These are phyloP conservation scores for Cantharis lateralis DNA, from an alignment of 2,888 invertebrate genomes.

Conservation along the genomic window DNA sequence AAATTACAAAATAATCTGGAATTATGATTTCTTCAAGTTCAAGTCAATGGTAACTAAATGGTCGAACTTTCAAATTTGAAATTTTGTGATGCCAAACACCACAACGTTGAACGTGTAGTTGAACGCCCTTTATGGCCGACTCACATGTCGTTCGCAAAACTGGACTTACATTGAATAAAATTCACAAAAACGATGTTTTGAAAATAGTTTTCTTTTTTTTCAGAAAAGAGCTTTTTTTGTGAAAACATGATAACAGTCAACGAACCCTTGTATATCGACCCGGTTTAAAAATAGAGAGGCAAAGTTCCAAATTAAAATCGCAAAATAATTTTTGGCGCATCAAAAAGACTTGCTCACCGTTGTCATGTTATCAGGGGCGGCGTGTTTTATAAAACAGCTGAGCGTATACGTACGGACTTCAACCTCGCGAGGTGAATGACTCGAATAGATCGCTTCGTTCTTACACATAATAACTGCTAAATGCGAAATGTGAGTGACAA, in stretches of 20 bases:
- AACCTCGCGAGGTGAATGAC: slow-evolving; percentile 52
- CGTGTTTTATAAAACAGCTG: slow-evolving; percentile 44
- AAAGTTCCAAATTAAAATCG: slow-evolving; percentile 31
- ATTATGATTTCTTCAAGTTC: too few species aligned
- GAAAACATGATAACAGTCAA: slow-evolving; percentile 31
- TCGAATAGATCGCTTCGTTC: slow-evolving; percentile 16
- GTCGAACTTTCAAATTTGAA: too few species aligned
- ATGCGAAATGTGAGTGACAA: background rate
- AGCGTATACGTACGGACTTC: slow-evolving; percentile 45
- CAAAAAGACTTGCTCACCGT: slow-evolving; percentile 32
- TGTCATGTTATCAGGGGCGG: slow-evolving; percentile 35
- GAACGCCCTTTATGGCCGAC: too few species aligned
- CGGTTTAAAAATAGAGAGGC: slow-evolving; percentile 29
- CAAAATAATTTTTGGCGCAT: slow-evolving; percentile 29
- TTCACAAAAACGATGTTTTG: background rate
- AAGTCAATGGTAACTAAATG: too few species aligned
- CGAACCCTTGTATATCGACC: slow-evolving; percentile 32
- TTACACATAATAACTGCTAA: background rate
- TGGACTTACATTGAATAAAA: background rate
- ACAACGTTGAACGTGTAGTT: background rate
- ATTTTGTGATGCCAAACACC: too few species aligned
- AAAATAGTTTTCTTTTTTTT: background rate
- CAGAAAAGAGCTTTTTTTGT: slow-evolving; percentile 8
- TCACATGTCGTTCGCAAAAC: background rate
- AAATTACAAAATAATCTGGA: too few species aligned